Conservation (phyloP, 2,888 invertebrate genomes). For the Meteorus cinctellus region DNA sequence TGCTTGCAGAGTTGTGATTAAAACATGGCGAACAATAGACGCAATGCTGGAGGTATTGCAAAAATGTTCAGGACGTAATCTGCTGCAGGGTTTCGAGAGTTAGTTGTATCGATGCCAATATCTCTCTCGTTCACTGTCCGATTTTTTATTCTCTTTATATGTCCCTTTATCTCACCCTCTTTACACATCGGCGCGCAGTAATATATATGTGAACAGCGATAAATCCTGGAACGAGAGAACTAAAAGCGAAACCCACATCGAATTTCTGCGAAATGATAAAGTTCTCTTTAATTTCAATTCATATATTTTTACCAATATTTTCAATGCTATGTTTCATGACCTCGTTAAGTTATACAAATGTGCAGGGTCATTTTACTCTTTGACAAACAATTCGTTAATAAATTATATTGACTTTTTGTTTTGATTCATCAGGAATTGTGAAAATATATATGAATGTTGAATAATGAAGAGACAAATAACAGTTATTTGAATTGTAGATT, state of each 20-base stretch:
- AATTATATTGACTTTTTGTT: too few species aligned
- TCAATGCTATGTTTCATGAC: too few species aligned
- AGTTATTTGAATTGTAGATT: too few species aligned
- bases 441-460: too few species aligned
- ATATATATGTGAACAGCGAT: conserved; percentile 17
- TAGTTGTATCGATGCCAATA: conserved; percentile 30
- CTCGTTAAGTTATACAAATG: too few species aligned
- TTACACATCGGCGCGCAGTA: neutral
- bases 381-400: too few species aligned
- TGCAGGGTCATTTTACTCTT: too few species aligned
- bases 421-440: too few species aligned
- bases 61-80: conserved; percentile 14
- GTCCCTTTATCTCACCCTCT: neutral
- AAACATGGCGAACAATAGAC: neutral
- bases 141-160: neutral
- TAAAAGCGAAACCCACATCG: conserved; percentile 17
- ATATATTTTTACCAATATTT: conserved; percentile 10
- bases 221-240: conserved; percentile 3
- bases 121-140: neutral
- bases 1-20: conserved; percentile 3
- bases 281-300: conserved; percentile 27
- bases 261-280: conserved; percentile 18
- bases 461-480: too few species aligned
- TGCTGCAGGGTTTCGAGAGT: conserved; percentile 14
- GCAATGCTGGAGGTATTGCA: neutral